phyloP scores from a whole-genome alignment of 2,888 invertebrate species.

The Urechis unicinctus region DNA sequence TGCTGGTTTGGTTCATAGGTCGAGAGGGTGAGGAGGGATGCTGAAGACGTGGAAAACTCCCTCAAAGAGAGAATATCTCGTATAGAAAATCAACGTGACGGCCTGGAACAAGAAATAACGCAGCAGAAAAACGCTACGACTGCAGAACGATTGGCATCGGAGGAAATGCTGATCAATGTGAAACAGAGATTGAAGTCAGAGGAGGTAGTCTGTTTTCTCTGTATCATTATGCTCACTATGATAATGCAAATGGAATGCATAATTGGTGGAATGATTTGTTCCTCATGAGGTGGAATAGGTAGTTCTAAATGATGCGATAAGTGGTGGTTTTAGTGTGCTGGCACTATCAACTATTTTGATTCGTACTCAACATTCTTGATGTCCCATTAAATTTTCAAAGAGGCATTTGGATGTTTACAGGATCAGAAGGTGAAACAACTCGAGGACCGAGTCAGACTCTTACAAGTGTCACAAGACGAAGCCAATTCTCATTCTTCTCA shows the following conservation, averaged over 20 bases:
- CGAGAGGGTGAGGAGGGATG: slow-evolving; percentile 34
- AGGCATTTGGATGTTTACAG: slow-evolving; percentile 27
- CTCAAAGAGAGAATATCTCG: slow-evolving; percentile 41
- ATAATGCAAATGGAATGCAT: neutral
- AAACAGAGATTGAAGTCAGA: slow-evolving; percentile 42
- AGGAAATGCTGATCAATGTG: slow-evolving; percentile 36
- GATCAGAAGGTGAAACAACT: slow-evolving; percentile 37
- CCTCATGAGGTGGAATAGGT: no score
- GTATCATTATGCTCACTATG: neutral
- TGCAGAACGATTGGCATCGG: slow-evolving; percentile 36
- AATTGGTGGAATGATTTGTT: no score
- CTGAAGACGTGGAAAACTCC: slow-evolving; percentile 36
- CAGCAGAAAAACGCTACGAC: slow-evolving; percentile 35
- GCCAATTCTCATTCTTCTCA: slow-evolving; percentile 37
- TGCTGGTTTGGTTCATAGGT: slow-evolving; percentile 23
- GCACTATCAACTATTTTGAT: no score
- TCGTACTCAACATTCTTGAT: no score
- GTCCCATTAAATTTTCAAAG: no score
- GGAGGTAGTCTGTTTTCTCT: slow-evolving; percentile 28
- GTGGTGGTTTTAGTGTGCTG: no score
- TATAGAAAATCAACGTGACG: slow-evolving; percentile 36
- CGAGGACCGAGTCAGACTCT: slow-evolving; percentile 41
- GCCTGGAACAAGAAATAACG: slow-evolving; percentile 44
- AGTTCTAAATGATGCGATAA: no score
- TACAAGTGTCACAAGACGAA: slow-evolving; percentile 41